A percentile compares a stretch with the other conserved stretches of the same genome.
phyloP scores from a whole-genome alignment of 2,113 vertebrate genomes.

The Mus spicilegus region DNA sequence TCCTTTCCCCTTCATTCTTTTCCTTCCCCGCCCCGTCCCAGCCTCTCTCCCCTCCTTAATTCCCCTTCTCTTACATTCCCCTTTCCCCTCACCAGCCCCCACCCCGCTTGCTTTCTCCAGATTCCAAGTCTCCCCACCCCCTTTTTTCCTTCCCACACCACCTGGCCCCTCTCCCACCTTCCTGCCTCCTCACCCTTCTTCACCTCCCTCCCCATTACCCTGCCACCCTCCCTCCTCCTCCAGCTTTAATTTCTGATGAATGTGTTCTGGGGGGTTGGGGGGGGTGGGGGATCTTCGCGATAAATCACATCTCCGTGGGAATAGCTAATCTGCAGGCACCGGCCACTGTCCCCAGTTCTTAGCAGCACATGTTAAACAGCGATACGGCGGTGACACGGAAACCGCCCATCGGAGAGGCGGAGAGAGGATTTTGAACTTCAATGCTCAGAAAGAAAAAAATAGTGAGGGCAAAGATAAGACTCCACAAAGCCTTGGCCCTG shows the following conservation, averaged over 20 bases:
- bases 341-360: constrained; percentile 87
- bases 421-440: constrained; percentile 86
- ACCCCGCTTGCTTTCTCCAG: accelerated
- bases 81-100: no score
- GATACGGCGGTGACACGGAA: constrained; percentile 81
- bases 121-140: neutral
- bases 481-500: constrained; percentile 75
- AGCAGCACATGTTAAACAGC: constrained; percentile 87
- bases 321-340: constrained; percentile 86
- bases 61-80: no score
- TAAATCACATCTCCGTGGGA: constrained; percentile 88
- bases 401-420: constrained; percentile 69
- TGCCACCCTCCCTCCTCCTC: constrained; percentile 64
- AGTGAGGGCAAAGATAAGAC: constrained; percentile 84
- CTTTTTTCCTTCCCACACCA: no score
- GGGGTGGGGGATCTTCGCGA: constrained; percentile 82
- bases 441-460: constrained; percentile 85
- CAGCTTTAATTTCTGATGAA: constrained; percentile 87
- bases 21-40: neutral
- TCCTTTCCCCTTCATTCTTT: neutral
- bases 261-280: constrained; percentile 80
- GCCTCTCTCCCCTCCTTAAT: neutral
- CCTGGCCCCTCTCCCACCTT: neutral
- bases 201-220: neutral
- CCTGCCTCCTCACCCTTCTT: neutral